Evolutionary conservation across 2,113 vertebrate species (phyloP).

Genomic region (Embiotoca jacksoni): DNA sequence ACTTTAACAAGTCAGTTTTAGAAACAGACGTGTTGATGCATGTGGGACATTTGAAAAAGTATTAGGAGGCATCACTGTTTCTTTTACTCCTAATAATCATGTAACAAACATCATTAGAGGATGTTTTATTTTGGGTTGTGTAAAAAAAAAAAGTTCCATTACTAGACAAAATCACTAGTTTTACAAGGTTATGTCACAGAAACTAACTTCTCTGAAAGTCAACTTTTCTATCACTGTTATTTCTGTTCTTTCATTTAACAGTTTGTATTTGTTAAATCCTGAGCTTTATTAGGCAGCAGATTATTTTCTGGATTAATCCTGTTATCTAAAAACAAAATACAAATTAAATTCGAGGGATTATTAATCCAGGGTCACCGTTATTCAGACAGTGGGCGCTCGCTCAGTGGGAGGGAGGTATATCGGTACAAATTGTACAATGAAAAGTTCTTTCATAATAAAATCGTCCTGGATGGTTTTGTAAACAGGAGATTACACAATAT

Average conservation of each 20-base stretch:
- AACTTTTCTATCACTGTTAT: not conserved
- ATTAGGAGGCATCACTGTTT: too few relatives aligned
- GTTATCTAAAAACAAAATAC: slow-evolving; percentile 26
- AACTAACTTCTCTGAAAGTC: not conserved
- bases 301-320: slow-evolving; percentile 17
- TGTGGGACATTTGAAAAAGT: not conserved
- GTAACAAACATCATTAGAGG: not conserved
- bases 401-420: not conserved
- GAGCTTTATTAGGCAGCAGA: slow-evolving; percentile 11
- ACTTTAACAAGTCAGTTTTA: too few relatives aligned
- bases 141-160: too few relatives aligned
- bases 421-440: slow-evolving; percentile 22
- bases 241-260: not conserved
- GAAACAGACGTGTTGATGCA: too few relatives aligned
- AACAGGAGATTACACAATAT: not conserved
- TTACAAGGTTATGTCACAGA: too few relatives aligned
- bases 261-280: not conserved
- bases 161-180: too few relatives aligned
- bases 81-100: not conserved
- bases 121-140: too few relatives aligned
- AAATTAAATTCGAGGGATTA: not conserved
- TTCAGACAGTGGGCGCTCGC: not conserved
- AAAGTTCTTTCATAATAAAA: not conserved
- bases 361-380: slow-evolving; percentile 38
- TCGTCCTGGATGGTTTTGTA: not conserved